These are phyloP conservation scores for Trididemnum miniatum DNA, from an alignment of 23 tunicate genomes.

Conservation along the genomic window DNA sequence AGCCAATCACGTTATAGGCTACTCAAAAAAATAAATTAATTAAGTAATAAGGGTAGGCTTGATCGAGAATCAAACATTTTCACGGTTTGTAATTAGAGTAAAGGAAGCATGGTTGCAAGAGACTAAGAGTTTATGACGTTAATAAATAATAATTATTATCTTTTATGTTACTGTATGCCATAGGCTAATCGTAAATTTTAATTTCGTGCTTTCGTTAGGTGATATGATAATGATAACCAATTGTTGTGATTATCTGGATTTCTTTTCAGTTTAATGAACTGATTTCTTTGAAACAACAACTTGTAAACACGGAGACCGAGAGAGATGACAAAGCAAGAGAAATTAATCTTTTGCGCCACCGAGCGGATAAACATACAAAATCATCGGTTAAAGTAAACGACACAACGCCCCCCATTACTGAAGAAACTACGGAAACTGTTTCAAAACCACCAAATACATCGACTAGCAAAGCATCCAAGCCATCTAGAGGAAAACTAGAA, in stretches of 20 bases:
- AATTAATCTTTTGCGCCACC: slow-evolving; percentile 58
- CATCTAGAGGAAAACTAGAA: background rate
- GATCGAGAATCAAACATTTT: too few species aligned
- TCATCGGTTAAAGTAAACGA: background rate
- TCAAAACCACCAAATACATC: background rate
- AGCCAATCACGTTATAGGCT: background rate
- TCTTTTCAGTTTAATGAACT: slow-evolving; percentile 58
- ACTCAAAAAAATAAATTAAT: too few species aligned
- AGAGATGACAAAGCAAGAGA: slow-evolving; percentile 72
- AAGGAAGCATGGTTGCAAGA: too few species aligned
- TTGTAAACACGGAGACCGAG: slow-evolving; percentile 65
- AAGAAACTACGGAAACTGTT: background rate
- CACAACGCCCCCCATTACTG: background rate
- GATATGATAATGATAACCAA: too few species aligned
- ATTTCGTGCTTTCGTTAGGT: too few species aligned
- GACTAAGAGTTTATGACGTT: too few species aligned
- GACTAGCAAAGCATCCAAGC: background rate
- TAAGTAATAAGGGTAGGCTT: too few species aligned
- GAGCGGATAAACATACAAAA: slow-evolving; percentile 8
- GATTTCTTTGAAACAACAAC: slow-evolving; percentile 47
- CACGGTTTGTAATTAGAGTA: too few species aligned
- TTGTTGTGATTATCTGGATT: too few species aligned
- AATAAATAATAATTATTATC: too few species aligned
- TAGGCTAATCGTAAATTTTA: too few species aligned
- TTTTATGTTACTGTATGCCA: too few species aligned